Evolutionary conservation across 2,797 vertebrate species (phyloP).

Genomic region (Oceanodroma leucorhoa): DNA sequence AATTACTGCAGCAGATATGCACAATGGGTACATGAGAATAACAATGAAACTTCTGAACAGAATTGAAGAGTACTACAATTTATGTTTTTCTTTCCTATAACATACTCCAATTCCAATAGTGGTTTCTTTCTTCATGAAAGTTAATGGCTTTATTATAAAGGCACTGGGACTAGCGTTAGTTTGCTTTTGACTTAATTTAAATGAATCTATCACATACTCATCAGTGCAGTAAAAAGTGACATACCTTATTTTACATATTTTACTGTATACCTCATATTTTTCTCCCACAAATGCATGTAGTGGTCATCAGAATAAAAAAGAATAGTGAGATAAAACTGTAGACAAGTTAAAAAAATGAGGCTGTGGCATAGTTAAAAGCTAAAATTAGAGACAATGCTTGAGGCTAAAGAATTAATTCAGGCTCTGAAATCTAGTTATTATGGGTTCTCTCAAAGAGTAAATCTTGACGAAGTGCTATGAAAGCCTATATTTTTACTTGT

Average conservation of each 20-base stretch:
- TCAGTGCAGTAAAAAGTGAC: neutral
- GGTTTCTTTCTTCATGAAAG: neutral
- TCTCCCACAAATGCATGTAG: neutral
- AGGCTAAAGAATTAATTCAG: neutral
- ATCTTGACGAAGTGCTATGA: neutral
- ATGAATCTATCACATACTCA: neutral
- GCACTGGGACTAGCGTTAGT: fast-evolving
- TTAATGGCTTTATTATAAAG: neutral
- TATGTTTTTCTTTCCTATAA: neutral
- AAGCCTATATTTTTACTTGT: neutral
- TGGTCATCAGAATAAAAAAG: neutral
- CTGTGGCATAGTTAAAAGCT: neutral
- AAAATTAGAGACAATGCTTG: neutral
- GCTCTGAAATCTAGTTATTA: neutral
- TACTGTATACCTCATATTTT: neutral
- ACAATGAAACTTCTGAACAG: neutral
- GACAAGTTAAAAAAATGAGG: neutral
- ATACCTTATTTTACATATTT: neutral
- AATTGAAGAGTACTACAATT: neutral
- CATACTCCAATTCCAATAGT: neutral
- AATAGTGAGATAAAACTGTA: neutral
- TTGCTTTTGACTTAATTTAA: neutral
- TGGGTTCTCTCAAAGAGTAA: neutral
- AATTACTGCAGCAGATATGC: neutral
- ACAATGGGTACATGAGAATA: neutral